phyloP scores from a whole-genome alignment of 2,113 vertebrate genomes.

The Dicentrarchus labrax region DNA sequence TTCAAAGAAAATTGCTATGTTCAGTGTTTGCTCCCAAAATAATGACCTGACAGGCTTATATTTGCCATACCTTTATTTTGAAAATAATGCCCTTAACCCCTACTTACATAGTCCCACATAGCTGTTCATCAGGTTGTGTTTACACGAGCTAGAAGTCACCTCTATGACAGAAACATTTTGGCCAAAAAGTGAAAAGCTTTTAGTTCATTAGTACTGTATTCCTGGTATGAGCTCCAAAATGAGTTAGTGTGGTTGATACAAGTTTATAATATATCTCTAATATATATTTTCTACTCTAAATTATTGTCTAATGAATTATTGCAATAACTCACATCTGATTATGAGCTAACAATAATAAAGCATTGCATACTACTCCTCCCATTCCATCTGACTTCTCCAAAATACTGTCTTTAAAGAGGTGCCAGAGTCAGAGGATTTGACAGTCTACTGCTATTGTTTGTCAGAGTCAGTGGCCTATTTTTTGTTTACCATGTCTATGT shows the following conservation, averaged over 20 bases:
- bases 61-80: slow-evolving; percentile 64
- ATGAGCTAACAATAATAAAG: neutral
- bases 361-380: neutral
- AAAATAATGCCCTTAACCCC: slow-evolving; percentile 41
- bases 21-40: slow-evolving; percentile 66
- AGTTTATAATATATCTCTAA: slow-evolving; percentile 26
- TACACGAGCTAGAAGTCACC: slow-evolving; percentile 21
- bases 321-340: neutral
- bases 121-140: slow-evolving; percentile 37
- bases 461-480: neutral
- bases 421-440: slow-evolving; percentile 7
- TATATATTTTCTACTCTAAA: slow-evolving; percentile 13
- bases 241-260: slow-evolving; percentile 6
- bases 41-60: slow-evolving; percentile 28
- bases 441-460: slow-evolving; percentile 1
- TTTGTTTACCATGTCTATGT: neutral
- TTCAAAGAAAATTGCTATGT: slow-evolving; percentile 47
- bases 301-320: slow-evolving; percentile 19
- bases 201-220: neutral
- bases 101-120: slow-evolving; percentile 30
- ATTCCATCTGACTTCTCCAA: neutral
- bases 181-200: slow-evolving; percentile 7
- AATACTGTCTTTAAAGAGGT: neutral
- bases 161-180: slow-evolving; percentile 1
- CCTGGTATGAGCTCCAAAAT: neutral